Evolutionary conservation across 2,797 vertebrate species (phyloP).

Genomic region (Champsocephalus gunnari): DNA sequence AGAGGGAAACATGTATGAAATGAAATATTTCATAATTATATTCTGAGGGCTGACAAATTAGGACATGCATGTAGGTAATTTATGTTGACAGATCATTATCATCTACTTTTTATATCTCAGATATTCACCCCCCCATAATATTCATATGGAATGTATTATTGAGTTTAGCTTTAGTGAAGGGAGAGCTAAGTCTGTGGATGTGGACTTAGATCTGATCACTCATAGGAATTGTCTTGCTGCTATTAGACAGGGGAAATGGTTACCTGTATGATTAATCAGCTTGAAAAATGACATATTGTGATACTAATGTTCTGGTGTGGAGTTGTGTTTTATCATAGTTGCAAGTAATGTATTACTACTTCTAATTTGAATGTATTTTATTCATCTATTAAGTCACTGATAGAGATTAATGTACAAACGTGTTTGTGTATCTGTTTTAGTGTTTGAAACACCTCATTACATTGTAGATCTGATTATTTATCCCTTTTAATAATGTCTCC

Average conservation of each 20-base stretch:
- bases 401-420: constrained; percentile 27
- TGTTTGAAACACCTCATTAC: neutral
- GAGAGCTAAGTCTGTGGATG: constrained; percentile 6
- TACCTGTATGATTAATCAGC: constrained; percentile 43
- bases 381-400: constrained; percentile 54
- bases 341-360: constrained; percentile 54
- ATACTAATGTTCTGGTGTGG: constrained; percentile 28
- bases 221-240: constrained; percentile 64
- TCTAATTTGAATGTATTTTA: constrained; percentile 79
- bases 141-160: constrained; percentile 51
- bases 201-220: constrained; percentile 38
- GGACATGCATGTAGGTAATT: constrained; percentile 26
- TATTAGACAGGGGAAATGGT: constrained; percentile 44
- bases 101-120: constrained; percentile 2
- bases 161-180: constrained; percentile 22
- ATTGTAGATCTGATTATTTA: constrained; percentile 23
- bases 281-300: constrained; percentile 49
- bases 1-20: constrained; percentile 6
- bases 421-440: constrained; percentile 23
- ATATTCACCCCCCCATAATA: constrained; percentile 14
- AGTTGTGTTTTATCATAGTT: constrained; percentile 38
- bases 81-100: constrained; percentile 23
- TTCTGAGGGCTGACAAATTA: constrained; percentile 34
- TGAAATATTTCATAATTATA: constrained; percentile 1
- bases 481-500: constrained; percentile 24